Evolutionary conservation across 1,140 invertebrate genomes (phyloP).

Genomic region (Bombus cullumanus): DNA sequence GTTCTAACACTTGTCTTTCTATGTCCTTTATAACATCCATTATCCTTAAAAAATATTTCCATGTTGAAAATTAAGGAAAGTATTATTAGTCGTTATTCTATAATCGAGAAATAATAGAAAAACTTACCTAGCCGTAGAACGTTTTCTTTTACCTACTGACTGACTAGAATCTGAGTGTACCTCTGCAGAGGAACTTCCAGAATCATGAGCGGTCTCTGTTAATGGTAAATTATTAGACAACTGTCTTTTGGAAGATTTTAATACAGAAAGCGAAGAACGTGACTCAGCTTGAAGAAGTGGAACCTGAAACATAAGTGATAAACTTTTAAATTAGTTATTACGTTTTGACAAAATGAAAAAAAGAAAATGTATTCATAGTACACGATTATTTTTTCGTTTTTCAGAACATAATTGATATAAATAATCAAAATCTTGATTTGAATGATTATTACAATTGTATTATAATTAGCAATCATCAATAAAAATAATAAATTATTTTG

Average conservation of each 20-base stretch:
- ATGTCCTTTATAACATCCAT: conserved; percentile 76
- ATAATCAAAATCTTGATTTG: neutral
- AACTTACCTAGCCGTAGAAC: conserved; percentile 73
- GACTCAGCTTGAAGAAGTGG: conserved; percentile 81
- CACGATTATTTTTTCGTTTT: neutral
- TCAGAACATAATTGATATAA: neutral
- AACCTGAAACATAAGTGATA: conserved; percentile 69
- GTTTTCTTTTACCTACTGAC: conserved; percentile 79
- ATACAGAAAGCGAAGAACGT: conserved; percentile 80
- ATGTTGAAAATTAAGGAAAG: conserved; percentile 5
- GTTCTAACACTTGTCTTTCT: conserved; percentile 76
- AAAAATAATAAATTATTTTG: no score
- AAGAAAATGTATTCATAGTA: neutral
- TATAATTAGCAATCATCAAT: no score
- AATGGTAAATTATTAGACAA: conserved; percentile 80
- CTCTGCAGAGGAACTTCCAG: conserved; percentile 82
- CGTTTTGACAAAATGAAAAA: neutral
- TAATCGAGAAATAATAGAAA: conserved; percentile 8
- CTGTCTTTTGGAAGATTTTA: conserved; percentile 81
- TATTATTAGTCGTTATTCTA: conserved; percentile 1
- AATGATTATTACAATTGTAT: no score
- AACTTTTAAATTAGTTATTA: neutral
- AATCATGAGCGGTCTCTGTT: conserved; percentile 78
- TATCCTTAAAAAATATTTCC: conserved; percentile 69
- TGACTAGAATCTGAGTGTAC: conserved; percentile 82